These are phyloP conservation scores for Phycodurus eques DNA, from an alignment of 2,113 vertebrate species.

Conservation along the genomic window DNA sequence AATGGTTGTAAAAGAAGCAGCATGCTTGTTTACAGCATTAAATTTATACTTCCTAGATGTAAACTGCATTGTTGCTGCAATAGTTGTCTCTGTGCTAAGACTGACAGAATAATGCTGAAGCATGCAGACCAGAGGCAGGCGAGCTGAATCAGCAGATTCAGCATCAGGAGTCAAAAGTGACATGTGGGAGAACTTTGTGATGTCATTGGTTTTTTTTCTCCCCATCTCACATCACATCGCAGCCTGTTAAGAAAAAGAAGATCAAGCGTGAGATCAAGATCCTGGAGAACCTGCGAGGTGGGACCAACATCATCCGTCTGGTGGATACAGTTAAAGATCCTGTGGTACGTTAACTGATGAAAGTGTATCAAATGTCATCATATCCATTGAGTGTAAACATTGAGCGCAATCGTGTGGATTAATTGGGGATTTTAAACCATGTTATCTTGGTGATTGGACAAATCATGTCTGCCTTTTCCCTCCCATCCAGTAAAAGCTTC, in stretches of 20 bases:
- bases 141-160: constrained; percentile 19
- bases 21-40: not conserved
- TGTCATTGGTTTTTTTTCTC: not conserved
- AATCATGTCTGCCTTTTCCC: too few species aligned
- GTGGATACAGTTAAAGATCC: constrained; percentile 98
- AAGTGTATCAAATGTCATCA: not conserved
- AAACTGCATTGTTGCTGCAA: not conserved
- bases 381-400: not conserved
- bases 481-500: too few species aligned
- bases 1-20: not conserved
- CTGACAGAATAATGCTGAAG: constrained; percentile 23
- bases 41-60: not conserved
- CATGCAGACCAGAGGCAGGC: constrained; percentile 6
- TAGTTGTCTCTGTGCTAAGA: not conserved
- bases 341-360: constrained; percentile 80
- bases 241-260: constrained; percentile 99
- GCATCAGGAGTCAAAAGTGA: not conserved
- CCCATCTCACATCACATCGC: constrained; percentile 9
- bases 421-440: too few species aligned
- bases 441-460: too few species aligned
- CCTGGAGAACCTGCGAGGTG: constrained; percentile 94
- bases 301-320: constrained; percentile 97
- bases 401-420: too few species aligned
- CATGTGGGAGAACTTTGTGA: not conserved
- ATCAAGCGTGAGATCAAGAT: constrained; percentile 99